Evolutionary conservation across 2,797 vertebrate species (phyloP).

Genomic region (Potorous gilbertii): DNA sequence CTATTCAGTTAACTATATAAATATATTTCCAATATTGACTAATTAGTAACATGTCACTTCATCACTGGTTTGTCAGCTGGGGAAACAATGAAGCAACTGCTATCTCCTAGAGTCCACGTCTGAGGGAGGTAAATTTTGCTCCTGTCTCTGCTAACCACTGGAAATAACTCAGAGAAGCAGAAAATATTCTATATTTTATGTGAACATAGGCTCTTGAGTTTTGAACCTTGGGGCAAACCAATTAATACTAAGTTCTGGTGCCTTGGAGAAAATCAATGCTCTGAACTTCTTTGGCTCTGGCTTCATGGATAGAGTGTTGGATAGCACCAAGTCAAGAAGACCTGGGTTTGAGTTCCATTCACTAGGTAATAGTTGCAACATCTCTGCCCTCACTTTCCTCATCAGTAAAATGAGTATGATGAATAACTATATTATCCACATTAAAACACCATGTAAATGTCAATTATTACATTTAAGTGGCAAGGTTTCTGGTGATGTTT

Average conservation of each 20-base stretch:
- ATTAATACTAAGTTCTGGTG: neutral
- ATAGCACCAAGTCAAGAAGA: neutral
- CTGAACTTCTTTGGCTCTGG: neutral
- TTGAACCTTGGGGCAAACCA: neutral
- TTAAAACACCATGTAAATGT: neutral
- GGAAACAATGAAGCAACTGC: neutral
- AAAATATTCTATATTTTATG: neutral
- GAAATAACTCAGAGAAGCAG: neutral
- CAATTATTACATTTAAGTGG: neutral
- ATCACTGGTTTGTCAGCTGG: neutral
- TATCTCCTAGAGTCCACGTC: neutral
- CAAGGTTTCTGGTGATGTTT: neutral
- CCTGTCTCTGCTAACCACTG: neutral
- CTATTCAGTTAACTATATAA: neutral
- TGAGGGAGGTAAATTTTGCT: neutral
- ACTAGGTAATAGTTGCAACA: neutral
- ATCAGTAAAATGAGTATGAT: neutral
- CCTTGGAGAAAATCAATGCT: neutral
- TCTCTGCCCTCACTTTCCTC: neutral
- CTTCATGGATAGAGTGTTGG: neutral
- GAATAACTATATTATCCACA: neutral
- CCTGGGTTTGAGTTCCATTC: neutral
- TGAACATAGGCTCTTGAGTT: neutral
- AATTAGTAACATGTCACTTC: constrained; percentile 17
- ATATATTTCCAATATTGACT: constrained; percentile 28